These are phyloP conservation scores for Tetragonisca angustula DNA, from an alignment of 2,888 invertebrate species.

Conservation along the genomic window DNA sequence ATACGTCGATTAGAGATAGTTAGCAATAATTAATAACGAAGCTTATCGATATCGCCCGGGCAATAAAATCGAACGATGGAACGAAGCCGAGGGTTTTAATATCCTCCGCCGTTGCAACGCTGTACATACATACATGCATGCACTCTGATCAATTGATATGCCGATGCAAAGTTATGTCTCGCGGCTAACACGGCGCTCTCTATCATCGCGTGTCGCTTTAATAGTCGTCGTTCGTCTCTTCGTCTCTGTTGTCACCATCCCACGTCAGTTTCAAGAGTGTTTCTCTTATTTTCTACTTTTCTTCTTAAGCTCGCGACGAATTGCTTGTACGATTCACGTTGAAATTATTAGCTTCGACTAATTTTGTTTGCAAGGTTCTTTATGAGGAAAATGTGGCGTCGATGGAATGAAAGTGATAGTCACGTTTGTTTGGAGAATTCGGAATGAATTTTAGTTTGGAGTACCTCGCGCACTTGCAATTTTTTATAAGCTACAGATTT, in stretches of 20 bases:
- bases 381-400: too few relatives aligned
- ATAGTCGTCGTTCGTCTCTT: constrained; percentile 6
- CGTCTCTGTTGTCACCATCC: not conserved
- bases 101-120: constrained; percentile 10
- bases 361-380: too few relatives aligned
- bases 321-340: too few relatives aligned
- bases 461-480: too few relatives aligned
- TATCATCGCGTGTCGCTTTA: constrained; percentile 29
- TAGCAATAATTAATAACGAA: constrained; percentile 56
- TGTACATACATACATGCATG: not conserved
- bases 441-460: too few relatives aligned
- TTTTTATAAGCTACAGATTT: too few relatives aligned
- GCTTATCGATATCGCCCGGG: constrained; percentile 45
- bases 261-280: not conserved
- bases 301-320: too few relatives aligned
- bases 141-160: constrained; percentile 41
- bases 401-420: too few relatives aligned
- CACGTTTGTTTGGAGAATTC: too few relatives aligned
- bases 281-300: not conserved
- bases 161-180: constrained; percentile 18
- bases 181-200: constrained; percentile 3
- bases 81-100: constrained; percentile 39
- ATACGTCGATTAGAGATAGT: constrained; percentile 57
- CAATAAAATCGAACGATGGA: constrained; percentile 40
- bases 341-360: too few relatives aligned